These are phyloP conservation scores for Lycocerus yunnanus DNA, from an alignment of 2,888 invertebrate genomes.

Conservation along the genomic window DNA sequence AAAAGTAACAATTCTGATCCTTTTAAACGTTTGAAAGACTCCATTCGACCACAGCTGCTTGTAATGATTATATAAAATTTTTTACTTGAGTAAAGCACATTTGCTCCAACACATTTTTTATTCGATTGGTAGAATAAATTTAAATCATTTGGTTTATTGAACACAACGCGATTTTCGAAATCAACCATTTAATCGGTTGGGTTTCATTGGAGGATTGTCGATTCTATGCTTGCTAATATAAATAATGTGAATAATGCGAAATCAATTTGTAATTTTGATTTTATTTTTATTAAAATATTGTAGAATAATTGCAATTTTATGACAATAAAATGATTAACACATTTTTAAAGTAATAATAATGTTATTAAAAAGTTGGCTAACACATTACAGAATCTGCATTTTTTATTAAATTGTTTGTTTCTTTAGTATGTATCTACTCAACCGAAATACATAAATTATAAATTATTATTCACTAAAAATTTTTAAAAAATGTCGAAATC, in stretches of 20 bases:
- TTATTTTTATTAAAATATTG: too few species aligned
- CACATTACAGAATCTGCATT: neutral
- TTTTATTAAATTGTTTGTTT: neutral
- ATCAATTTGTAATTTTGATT: neutral
- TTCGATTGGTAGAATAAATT: neutral
- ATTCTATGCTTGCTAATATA: neutral
- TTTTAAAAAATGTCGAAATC: neutral
- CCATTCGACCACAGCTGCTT: neutral
- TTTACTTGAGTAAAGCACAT: neutral
- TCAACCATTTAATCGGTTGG: neutral
- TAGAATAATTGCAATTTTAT: neutral
- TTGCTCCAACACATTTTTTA: neutral
- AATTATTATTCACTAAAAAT: neutral
- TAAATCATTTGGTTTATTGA: neutral
- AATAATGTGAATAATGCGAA: neutral
- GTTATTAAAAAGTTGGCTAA: neutral
- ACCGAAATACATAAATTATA: neutral
- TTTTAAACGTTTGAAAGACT: neutral
- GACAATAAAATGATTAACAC: neutral
- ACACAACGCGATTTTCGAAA: neutral
- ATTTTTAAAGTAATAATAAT: too few species aligned
- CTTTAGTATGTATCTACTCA: neutral
- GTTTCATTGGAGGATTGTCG: neutral
- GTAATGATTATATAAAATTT: neutral
- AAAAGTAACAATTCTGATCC: neutral